These are phyloP conservation scores for Dendroctonus ponderosae DNA, from an alignment of 1,140 invertebrate genomes.

Conservation along the genomic window DNA sequence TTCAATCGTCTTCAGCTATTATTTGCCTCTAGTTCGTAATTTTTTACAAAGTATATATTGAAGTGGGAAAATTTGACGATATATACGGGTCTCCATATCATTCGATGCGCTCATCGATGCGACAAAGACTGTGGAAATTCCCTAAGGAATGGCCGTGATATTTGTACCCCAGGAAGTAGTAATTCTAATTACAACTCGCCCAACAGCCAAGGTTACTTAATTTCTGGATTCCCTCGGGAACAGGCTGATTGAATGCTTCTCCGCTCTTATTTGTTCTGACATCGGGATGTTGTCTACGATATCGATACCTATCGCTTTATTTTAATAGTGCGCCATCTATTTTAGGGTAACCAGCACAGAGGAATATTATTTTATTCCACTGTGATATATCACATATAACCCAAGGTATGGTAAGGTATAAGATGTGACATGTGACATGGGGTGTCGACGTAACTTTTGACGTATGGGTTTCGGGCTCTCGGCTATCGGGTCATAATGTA, in stretches of 20 bases:
- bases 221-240: constrained; percentile 21
- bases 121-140: constrained; percentile 18
- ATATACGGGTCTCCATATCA: background rate
- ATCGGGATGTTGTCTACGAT: constrained; percentile 25
- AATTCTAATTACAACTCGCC: constrained; percentile 33
- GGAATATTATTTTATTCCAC: background rate
- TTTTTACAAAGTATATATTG: too few relatives aligned
- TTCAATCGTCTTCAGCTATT: too few relatives aligned
- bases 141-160: constrained; percentile 19
- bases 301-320: constrained; percentile 16
- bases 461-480: constrained; percentile 32
- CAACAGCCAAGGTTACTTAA: constrained; percentile 31
- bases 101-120: constrained; percentile 7
- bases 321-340: background rate
- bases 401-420: constrained; percentile 9
- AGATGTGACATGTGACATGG: constrained; percentile 31
- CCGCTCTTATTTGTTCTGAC: constrained; percentile 27
- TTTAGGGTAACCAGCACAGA: background rate
- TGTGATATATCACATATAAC: background rate
- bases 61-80: too few relatives aligned
- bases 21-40: too few relatives aligned
- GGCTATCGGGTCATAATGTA: constrained; percentile 35
- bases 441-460: constrained; percentile 40
- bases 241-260: constrained; percentile 29
- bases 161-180: constrained; percentile 32